Percentiles rank a stretch among this genome's conserved stretches.
These are phyloP conservation scores for Alligator sinensis DNA, from an alignment of 2,113 vertebrate species.

Conservation along the genomic window DNA sequence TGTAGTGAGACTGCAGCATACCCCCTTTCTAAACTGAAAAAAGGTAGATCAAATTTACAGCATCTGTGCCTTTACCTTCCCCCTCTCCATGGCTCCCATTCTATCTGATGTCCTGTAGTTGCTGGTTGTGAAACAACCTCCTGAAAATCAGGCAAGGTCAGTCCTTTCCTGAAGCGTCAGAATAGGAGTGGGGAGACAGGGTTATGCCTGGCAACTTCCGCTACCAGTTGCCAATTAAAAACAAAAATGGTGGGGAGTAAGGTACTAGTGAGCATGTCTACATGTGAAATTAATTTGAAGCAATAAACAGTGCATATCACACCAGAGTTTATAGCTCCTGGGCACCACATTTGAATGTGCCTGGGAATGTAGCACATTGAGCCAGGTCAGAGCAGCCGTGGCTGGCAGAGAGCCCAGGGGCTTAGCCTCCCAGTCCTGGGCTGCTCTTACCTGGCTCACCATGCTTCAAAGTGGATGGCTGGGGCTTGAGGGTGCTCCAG, in stretches of 20 bases:
- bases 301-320: too few species aligned
- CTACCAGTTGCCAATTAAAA: not conserved
- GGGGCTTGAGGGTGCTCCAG: too few species aligned
- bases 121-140: not conserved
- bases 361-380: too few species aligned
- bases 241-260: not conserved
- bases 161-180: not conserved
- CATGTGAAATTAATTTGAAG: not conserved
- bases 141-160: not conserved
- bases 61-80: not conserved
- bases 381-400: too few species aligned
- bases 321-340: too few species aligned
- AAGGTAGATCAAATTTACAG: not conserved
- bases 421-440: too few species aligned
- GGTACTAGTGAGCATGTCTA: not conserved
- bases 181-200: not conserved
- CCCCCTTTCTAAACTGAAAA: not conserved
- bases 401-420: too few species aligned
- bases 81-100: not conserved
- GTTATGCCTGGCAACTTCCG: not conserved
- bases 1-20: not conserved
- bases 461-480: too few species aligned
- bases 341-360: too few species aligned
- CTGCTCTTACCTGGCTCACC: too few species aligned
- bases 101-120: conserved; percentile 18